A percentile compares a stretch with the other conserved stretches of the same genome.
Evolutionary conservation across 2,113 vertebrate species (phyloP).

Genomic region (Dipodomys ordii): DNA sequence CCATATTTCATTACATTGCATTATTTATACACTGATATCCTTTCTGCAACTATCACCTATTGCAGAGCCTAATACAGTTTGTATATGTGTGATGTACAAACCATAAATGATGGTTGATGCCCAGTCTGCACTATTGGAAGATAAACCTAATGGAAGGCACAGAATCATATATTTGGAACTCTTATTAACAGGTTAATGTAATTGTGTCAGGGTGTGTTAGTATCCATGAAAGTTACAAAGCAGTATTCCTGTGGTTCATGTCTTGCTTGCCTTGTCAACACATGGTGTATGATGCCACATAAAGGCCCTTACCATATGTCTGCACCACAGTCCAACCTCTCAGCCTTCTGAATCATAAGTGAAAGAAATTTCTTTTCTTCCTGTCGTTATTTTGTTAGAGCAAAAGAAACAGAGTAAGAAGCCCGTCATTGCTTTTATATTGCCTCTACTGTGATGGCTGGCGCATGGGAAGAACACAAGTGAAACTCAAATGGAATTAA

Average conservation of each 20-base stretch:
- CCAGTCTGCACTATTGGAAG: not conserved
- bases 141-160: rapidly evolving
- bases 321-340: too few species aligned
- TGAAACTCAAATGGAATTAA: not conserved
- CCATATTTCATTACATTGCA: not conserved
- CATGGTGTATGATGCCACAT: too few species aligned
- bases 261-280: not conserved
- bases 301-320: not conserved
- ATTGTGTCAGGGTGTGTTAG: too few species aligned
- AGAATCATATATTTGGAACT: not conserved
- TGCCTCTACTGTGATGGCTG: not conserved
- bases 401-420: not conserved
- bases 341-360: not conserved
- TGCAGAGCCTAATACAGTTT: not conserved
- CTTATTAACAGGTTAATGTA: not conserved
- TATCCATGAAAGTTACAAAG: not conserved
- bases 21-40: not conserved
- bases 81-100: too few species aligned
- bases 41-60: not conserved
- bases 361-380: not conserved
- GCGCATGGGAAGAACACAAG: not conserved
- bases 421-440: not conserved
- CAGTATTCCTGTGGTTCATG: not conserved
- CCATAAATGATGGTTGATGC: not conserved
- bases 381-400: not conserved